phyloP scores from a whole-genome alignment of 1,140 invertebrate species.

The Musca domestica region DNA sequence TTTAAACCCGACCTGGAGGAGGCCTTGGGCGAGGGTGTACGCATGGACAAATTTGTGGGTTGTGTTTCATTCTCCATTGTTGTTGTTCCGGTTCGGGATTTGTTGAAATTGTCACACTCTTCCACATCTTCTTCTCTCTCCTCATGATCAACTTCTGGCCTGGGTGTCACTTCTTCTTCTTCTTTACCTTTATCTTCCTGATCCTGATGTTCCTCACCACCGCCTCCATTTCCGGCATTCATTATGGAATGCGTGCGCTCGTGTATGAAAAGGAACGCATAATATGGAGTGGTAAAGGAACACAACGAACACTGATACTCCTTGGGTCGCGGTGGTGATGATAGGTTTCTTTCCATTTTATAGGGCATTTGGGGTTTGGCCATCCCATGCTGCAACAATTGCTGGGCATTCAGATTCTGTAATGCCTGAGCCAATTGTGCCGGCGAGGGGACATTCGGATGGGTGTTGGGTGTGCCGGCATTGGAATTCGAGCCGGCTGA shows the following conservation, averaged over 20 bases:
- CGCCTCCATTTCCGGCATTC: conserved; percentile 27
- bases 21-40: conserved; percentile 21
- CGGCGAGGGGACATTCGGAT: conserved; percentile 25
- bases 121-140: conserved; percentile 7
- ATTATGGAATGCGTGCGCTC: conserved; percentile 71
- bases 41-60: conserved; percentile 23
- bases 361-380: conserved; percentile 41
- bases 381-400: conserved; percentile 48
- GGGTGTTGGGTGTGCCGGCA: conserved; percentile 4
- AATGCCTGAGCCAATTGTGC: conserved; percentile 45
- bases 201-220: not conserved
- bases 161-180: not conserved
- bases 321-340: conserved; percentile 58
- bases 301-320: conserved; percentile 86
- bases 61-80: conserved; percentile 7
- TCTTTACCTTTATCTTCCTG: conserved; percentile 9
- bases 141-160: not conserved
- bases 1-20: conserved; percentile 6
- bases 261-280: conserved; percentile 87
- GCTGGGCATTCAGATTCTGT: conserved; percentile 47
- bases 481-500: conserved; percentile 27
- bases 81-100: not conserved
- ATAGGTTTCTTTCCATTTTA: conserved; percentile 49
- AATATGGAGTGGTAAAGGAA: conserved; percentile 81
- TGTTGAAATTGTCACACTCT: too few species aligned